These are phyloP conservation scores for Hecatera dysodea DNA, from an alignment of 2,888 invertebrate genomes.

Conservation along the genomic window DNA sequence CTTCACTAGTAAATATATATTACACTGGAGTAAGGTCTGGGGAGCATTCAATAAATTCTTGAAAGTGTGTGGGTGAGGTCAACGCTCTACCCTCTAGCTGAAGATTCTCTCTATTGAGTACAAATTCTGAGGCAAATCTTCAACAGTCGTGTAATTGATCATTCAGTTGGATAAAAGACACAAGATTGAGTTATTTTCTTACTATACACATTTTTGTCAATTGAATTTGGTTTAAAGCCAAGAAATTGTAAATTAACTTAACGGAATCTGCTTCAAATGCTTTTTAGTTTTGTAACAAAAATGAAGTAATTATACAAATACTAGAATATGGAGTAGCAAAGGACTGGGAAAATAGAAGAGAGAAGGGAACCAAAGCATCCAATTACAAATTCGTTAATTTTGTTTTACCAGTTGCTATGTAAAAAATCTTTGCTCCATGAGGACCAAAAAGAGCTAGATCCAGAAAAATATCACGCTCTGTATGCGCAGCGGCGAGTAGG, in stretches of 20 bases:
- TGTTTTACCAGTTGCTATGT: background rate
- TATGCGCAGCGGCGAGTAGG: slow-evolving; percentile 18
- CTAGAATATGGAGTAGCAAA: background rate
- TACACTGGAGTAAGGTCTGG: slow-evolving; percentile 36
- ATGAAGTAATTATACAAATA: background rate
- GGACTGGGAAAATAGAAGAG: background rate
- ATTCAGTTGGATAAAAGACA: background rate
- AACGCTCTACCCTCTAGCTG: slow-evolving; percentile 35
- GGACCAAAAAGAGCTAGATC: slow-evolving; percentile 9
- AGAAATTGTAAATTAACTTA: background rate
- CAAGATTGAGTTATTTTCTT: slow-evolving; percentile 18
- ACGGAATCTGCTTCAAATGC: background rate
- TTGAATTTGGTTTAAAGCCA: slow-evolving; percentile 28
- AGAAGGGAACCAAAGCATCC: background rate
- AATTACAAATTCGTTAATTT: slow-evolving; percentile 5
- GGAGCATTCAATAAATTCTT: slow-evolving; percentile 50
- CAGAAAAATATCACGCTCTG: slow-evolving; percentile 8
- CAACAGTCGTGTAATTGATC: slow-evolving; percentile 24
- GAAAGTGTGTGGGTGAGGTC: slow-evolving; percentile 44
- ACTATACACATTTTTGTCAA: background rate
- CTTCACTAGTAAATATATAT: slow-evolving; percentile 47
- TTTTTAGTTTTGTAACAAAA: background rate
- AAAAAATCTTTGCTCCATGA: background rate
- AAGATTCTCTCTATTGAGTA: slow-evolving; percentile 49
- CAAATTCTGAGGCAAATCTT: slow-evolving; percentile 24